A percentile compares a stretch with the other conserved stretches of the same genome.
Evolutionary conservation across 2,888 invertebrate species (phyloP).

Genomic region (Dendrolimus houi): DNA sequence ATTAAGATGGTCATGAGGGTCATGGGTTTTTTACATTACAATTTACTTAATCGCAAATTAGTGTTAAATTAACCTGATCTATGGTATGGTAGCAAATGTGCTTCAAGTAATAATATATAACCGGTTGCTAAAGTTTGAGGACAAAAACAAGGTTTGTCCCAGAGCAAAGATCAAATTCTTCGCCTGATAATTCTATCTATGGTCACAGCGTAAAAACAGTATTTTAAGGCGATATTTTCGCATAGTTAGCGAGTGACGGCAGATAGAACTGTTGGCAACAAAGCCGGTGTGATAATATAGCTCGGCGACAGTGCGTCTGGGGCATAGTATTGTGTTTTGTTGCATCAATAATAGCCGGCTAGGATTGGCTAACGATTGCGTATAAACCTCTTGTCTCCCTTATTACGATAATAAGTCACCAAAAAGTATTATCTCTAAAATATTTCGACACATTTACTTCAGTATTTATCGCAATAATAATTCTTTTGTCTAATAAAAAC

Average conservation of each 20-base stretch:
- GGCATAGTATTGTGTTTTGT: conserved; percentile 45
- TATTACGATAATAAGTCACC: neutral
- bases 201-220: no score
- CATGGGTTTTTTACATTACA: no score
- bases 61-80: no score
- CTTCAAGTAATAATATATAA: no score
- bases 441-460: neutral
- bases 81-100: no score
- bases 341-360: conserved; percentile 49
- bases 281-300: conserved; percentile 42
- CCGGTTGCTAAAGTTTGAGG: no score
- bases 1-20: no score
- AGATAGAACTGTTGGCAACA: conserved; percentile 43
- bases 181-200: no score
- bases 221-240: no score
- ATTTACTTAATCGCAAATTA: no score
- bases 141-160: no score
- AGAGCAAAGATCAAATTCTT: no score
- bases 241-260: conserved; percentile 7
- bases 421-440: neutral
- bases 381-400: neutral
- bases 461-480: neutral
- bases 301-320: conserved; percentile 63
- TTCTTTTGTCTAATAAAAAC: neutral
- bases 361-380: neutral